Percentiles rank a stretch among this genome's conserved stretches.
Conservation (phyloP, 2,888 invertebrate species). For the Phortica magna region DNA sequence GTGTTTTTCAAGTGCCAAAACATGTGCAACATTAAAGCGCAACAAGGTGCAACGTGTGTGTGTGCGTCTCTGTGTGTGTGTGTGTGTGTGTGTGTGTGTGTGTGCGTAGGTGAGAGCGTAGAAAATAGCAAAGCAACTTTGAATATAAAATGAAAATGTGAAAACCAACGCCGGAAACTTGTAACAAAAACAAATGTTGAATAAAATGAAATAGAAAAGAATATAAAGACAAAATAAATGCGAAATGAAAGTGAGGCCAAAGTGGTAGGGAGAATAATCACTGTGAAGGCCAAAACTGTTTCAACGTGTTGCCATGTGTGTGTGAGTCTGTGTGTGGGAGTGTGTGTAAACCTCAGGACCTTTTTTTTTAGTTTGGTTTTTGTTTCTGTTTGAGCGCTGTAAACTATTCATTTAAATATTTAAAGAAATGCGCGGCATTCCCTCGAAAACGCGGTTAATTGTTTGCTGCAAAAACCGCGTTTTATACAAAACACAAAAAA, state of each 20-base stretch:
- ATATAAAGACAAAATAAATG: background rate
- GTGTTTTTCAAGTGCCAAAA: background rate
- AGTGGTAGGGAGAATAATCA: background rate
- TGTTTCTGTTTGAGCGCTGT: no score
- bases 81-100: conserved; percentile 10
- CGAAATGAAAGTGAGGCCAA: background rate
- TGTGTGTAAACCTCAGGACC: background rate
- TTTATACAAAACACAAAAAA: no score
- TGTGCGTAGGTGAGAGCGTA: conserved; percentile 13
- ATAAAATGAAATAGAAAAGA: background rate
- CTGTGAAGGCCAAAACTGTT: background rate
- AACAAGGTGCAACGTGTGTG: conserved; percentile 14
- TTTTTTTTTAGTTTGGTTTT: no score
- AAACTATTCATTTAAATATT: no score
- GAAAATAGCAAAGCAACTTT: background rate
- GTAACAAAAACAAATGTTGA: conserved; percentile 3
- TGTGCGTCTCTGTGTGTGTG: conserved; percentile 7
- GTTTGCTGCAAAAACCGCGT: no score
- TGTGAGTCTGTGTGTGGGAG: background rate
- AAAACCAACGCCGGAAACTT: background rate
- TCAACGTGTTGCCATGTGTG: background rate
- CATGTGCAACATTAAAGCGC: background rate
- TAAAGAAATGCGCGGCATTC: no score
- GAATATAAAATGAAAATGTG: conserved; percentile 5
- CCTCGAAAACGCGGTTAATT: no score